phyloP scores from a whole-genome alignment of 1,140 invertebrate species.

The Nylanderia fulva region DNA sequence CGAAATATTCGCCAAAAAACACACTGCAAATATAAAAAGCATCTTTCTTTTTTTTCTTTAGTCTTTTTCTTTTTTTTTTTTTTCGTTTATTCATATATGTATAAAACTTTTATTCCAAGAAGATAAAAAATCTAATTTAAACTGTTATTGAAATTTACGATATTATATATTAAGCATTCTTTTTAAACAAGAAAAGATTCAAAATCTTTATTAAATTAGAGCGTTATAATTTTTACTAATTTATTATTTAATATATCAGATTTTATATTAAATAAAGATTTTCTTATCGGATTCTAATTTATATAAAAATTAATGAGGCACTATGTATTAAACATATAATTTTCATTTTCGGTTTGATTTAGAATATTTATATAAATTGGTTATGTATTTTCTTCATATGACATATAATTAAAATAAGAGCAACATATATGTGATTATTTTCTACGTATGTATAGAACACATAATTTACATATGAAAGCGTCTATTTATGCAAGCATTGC shows the following conservation, averaged over 20 bases:
- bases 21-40: background rate
- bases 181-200: background rate
- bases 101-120: background rate
- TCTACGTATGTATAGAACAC: background rate
- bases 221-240: no score
- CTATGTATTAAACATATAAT: background rate
- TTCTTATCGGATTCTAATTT: background rate
- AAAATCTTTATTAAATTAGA: no score
- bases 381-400: slow-evolving; percentile 1
- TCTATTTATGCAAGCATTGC: background rate
- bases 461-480: slow-evolving; percentile 7
- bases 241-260: no score
- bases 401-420: background rate
- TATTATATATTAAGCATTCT: background rate
- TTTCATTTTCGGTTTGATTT: background rate
- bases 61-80: background rate
- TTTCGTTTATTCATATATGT: background rate
- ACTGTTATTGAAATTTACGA: background rate
- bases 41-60: background rate
- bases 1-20: background rate
- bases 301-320: background rate
- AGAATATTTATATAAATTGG: background rate
- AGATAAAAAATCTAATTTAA: background rate
- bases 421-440: background rate
- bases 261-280: no score